Conservation (phyloP, 2,113 vertebrate genomes). For the Leptobrachium leishanense region DNA sequence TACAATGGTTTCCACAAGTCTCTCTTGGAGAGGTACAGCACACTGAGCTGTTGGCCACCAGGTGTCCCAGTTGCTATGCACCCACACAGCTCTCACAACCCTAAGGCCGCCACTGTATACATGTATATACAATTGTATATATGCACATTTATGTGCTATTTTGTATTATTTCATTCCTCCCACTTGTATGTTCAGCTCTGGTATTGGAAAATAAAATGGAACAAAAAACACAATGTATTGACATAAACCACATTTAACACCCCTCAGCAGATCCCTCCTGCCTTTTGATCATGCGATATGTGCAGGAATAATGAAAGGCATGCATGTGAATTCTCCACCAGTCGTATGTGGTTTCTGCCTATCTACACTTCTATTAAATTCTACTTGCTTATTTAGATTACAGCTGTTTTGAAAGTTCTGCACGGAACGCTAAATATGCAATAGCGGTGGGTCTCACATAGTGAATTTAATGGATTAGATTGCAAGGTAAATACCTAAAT, state of each 20-base stretch:
- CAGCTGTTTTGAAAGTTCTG: conserved; percentile 14
- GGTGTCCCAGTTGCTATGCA: too few species aligned
- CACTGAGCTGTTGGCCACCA: too few species aligned
- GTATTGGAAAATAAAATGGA: not conserved
- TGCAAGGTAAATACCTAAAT: conserved; percentile 41
- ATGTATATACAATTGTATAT: too few species aligned
- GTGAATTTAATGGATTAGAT: conserved; percentile 17
- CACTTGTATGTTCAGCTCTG: not conserved
- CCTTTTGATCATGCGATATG: not conserved
- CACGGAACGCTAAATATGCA: conserved; percentile 6
- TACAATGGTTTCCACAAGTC: too few species aligned
- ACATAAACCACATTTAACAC: not conserved
- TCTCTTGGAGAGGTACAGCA: too few species aligned
- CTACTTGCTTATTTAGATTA: conserved; percentile 14
- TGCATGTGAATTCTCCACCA: not conserved
- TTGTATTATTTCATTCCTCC: too few species aligned
- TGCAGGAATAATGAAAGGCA: conserved; percentile 13
- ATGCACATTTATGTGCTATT: too few species aligned
- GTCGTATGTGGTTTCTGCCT: conserved; percentile 12
- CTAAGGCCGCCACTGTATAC: too few species aligned
- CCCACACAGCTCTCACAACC: too few species aligned
- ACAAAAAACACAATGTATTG: not conserved
- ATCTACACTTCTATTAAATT: conserved; percentile 18
- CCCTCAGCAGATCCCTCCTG: not conserved
- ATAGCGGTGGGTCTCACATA: not conserved